Evolutionary conservation across 2,888 invertebrate genomes (phyloP), one percentile per base, ranked within the genome.

Genomic region (Listrodromus nycthemerus): DNA sequence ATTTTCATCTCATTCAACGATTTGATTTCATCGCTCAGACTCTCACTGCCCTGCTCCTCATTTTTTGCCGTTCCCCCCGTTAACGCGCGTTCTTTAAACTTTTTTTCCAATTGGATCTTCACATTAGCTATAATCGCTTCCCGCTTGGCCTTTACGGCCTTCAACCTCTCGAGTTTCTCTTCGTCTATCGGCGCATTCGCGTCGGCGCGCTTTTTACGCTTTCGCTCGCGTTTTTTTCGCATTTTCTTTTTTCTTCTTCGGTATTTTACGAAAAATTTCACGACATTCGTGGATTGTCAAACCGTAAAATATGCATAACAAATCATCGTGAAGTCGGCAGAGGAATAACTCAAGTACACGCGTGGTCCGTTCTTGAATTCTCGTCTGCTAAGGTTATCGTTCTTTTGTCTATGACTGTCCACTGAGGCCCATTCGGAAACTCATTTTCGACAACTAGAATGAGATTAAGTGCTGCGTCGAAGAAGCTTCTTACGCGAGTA

Each of bases 121-220:
- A 83, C 84, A 80, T 24, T 84, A 24, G 81, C 83, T 80, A 86
- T 82, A 45, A 77, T 87, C 77, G 85, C 79, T 52, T 85, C 75
- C 55, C 86, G 86, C 73, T 86, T 86, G 45, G 70, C 63, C 67
- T 84, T 86, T 63, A 86, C 83, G 82, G 85, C 87, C 76, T 83
- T 69, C 2, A 69, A 6, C 55, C 58, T 75, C 21, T 74, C 84
- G 1, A 84, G 65, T 13, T 80, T 84, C 69, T 61, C 84, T 37
- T 78, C 80, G 45, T 78, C 58, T 50, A 55, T 80, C 19, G 76
- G 5, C 37, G 52, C 30, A 45, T 50, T 58, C 30, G 55, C 37
- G 13, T 73, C 65, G n/a, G 45, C n/a, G 6, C 48, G 74, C 85
- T 75, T 83, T 83, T 13, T 73, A 24, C 10, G 80, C 33, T 65